Evolutionary conservation across 1,140 invertebrate genomes (phyloP).

Genomic region (Cotesia vestalis): DNA sequence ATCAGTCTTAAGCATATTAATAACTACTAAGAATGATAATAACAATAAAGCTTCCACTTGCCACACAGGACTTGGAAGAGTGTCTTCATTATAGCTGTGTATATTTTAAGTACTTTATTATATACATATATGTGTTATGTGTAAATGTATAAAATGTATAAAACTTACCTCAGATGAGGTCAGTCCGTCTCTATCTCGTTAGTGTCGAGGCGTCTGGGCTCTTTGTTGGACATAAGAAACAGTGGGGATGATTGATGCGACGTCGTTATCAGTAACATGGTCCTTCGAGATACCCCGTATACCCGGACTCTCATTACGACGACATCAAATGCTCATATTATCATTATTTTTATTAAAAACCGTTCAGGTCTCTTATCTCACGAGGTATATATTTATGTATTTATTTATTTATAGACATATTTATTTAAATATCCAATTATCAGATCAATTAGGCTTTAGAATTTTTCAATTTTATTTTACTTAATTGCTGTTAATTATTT

Average conservation of each 20-base stretch:
- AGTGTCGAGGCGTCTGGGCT: background rate
- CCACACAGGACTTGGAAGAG: background rate
- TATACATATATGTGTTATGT: no score
- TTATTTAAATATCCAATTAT: background rate
- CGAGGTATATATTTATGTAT: conserved; percentile 16
- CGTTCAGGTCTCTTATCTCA: conserved; percentile 42
- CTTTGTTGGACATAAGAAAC: background rate
- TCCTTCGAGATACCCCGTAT: conserved; percentile 52
- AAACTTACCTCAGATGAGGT: conserved; percentile 34
- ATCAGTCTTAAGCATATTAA: no score
- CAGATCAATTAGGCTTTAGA: background rate
- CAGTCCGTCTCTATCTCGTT: background rate
- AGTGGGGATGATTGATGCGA: conserved; percentile 62
- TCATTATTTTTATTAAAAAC: conserved; percentile 65
- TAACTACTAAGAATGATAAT: no score
- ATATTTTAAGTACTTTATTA: no score
- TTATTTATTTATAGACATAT: background rate
- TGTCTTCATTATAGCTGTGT: conserved; percentile 56
- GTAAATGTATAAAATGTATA: background rate
- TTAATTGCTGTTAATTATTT: background rate
- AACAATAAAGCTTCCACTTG: no score
- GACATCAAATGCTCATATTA: conserved; percentile 65
- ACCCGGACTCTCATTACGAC: conserved; percentile 59
- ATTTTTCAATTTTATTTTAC: background rate
- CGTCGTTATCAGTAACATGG: conserved; percentile 62